These are phyloP conservation scores for Hemibates koningsi DNA, from an alignment of 2,113 vertebrate species.

Conservation along the genomic window DNA sequence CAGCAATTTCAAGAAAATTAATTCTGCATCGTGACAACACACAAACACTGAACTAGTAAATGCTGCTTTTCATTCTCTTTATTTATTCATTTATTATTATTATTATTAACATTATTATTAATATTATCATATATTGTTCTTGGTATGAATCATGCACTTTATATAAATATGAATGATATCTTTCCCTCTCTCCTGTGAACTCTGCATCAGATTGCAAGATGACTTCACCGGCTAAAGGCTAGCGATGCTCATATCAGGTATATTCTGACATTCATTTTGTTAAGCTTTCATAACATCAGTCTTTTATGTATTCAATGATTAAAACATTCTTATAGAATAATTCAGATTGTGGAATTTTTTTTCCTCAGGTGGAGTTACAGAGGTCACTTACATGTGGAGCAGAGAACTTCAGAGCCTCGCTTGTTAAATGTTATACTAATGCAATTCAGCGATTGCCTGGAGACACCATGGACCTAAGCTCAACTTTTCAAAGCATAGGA, in stretches of 20 bases:
- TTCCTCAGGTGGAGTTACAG: neutral
- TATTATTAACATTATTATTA: neutral
- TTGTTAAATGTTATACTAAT: neutral
- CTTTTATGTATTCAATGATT: neutral
- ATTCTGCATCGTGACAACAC: neutral
- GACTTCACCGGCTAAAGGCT: neutral
- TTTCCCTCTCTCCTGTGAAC: neutral
- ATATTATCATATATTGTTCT: accelerated
- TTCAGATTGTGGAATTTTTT: neutral
- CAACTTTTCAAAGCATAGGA: neutral
- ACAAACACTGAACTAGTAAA: neutral
- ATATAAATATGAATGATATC: neutral
- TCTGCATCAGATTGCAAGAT: neutral
- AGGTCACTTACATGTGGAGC: neutral
- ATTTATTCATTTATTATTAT: neutral
- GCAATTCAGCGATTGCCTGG: neutral
- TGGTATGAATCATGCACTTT: neutral
- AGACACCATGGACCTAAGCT: neutral
- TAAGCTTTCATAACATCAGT: neutral
- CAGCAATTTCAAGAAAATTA: neutral
- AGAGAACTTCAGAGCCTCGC: neutral
- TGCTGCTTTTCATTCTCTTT: neutral
- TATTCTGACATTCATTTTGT: neutral
- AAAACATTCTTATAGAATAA: neutral
- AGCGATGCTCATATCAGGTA: neutral